A percentile compares a stretch with the other conserved stretches of the same genome.
Conservation (phyloP, 2,113 vertebrate species). For the Pao palembangensis region DNA sequence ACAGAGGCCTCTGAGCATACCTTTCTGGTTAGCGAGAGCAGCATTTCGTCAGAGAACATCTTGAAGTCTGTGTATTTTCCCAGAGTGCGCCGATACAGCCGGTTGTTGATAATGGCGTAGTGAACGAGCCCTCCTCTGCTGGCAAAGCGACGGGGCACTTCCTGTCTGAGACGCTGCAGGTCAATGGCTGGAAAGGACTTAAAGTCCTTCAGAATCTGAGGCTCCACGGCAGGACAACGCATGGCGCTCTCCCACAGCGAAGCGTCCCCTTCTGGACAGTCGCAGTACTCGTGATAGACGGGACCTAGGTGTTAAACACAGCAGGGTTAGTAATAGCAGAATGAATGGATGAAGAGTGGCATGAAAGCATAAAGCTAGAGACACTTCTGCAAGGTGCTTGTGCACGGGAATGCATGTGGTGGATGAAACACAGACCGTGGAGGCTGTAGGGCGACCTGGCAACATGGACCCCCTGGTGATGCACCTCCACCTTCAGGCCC, state of each 20-base stretch:
- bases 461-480: conserved; percentile 78
- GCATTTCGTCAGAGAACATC: conserved; percentile 94
- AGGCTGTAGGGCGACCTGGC: conserved; percentile 85
- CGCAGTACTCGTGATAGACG: conserved; percentile 89
- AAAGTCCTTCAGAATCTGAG: conserved; percentile 83
- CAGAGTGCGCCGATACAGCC: conserved; percentile 80
- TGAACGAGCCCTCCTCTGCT: conserved; percentile 85
- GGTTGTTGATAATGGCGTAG: conserved; percentile 83
- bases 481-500: conserved; percentile 82
- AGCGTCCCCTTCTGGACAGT: conserved; percentile 80
- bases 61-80: conserved; percentile 97
- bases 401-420: background rate
- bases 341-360: no score
- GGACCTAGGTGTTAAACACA: conserved; percentile 70
- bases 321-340: background rate
- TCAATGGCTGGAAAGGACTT: conserved; percentile 80
- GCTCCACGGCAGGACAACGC: conserved; percentile 80
- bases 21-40: conserved; percentile 88
- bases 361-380: no score
- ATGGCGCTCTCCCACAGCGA: conserved; percentile 75
- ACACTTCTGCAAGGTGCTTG: no score
- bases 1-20: conserved; percentile 52
- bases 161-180: conserved; percentile 79
- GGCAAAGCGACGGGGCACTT: conserved; percentile 82
- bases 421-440: conserved; percentile 60